Evolutionary conservation across 2,797 vertebrate species (phyloP).

Genomic region (Masticophis lateralis): DNA sequence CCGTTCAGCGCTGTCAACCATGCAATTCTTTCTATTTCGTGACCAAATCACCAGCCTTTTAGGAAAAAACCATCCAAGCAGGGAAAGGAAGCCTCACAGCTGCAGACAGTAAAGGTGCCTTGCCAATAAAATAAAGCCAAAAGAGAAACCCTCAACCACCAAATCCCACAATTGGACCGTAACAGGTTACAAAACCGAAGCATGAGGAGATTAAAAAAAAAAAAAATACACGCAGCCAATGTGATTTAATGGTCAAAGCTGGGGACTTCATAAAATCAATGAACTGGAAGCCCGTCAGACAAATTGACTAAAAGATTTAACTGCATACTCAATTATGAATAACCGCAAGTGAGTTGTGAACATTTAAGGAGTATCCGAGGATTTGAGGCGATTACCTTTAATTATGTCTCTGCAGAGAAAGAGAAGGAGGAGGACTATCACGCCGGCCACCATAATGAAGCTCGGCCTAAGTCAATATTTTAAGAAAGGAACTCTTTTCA

Average conservation of each 20-base stretch:
- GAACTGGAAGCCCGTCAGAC: constrained; percentile 42
- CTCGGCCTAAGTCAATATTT: background rate
- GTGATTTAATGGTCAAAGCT: constrained; percentile 28
- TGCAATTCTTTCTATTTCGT: background rate
- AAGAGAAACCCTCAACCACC: background rate
- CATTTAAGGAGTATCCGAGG: constrained; percentile 26
- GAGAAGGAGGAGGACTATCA: background rate
- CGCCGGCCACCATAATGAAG: constrained; percentile 10
- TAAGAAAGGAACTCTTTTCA: background rate
- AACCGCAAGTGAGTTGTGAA: constrained; percentile 35
- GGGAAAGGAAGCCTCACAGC: background rate
- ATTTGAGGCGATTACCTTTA: constrained; percentile 35
- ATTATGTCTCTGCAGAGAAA: constrained; percentile 37
- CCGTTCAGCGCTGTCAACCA: background rate
- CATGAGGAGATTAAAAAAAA: background rate
- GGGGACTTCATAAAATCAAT: constrained; percentile 39
- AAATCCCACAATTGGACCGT: background rate
- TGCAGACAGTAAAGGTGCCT: background rate
- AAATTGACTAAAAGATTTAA: constrained; percentile 43
- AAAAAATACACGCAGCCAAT: background rate
- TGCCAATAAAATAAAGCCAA: background rate
- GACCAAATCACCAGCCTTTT: too few species aligned
- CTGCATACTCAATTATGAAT: constrained; percentile 20
- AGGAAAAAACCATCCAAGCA: background rate
- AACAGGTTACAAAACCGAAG: constrained; percentile 30